Conservation (phyloP, 2,113 vertebrate genomes). For the Addax nasomaculatus region DNA sequence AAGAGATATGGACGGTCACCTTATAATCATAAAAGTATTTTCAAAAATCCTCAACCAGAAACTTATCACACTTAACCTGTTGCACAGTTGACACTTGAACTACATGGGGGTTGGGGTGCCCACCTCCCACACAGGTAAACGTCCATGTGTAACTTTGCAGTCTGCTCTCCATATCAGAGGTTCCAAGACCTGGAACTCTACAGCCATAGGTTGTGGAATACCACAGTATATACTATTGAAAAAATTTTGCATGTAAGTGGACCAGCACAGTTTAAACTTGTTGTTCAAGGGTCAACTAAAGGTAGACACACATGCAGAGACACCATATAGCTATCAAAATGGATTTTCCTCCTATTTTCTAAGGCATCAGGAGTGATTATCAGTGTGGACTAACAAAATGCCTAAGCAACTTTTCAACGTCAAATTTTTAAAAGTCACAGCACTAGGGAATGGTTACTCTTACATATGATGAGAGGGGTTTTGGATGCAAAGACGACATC, state of each 20-base stretch:
- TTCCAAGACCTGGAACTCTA: background rate
- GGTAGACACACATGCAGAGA: background rate
- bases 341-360: background rate
- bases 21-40: background rate
- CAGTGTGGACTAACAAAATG: background rate
- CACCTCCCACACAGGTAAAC: background rate
- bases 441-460: background rate
- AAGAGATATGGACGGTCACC: accelerated
- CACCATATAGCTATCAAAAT: background rate
- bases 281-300: background rate
- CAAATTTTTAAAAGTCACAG: background rate
- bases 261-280: background rate
- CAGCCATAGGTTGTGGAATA: background rate
- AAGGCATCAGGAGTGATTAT: background rate
- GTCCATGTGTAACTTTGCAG: background rate
- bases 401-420: background rate
- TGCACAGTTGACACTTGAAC: background rate
- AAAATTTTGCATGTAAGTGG: background rate
- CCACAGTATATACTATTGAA: background rate
- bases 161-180: background rate
- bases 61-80: background rate
- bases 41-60: background rate
- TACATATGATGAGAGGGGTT: background rate
- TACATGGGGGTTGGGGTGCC: background rate
- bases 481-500: background rate